A percentile compares a stretch with the other conserved stretches of the same genome.
These are phyloP conservation scores for Ptychobarbus kaznakovi DNA, from an alignment of 2,797 vertebrate species.

Conservation along the genomic window DNA sequence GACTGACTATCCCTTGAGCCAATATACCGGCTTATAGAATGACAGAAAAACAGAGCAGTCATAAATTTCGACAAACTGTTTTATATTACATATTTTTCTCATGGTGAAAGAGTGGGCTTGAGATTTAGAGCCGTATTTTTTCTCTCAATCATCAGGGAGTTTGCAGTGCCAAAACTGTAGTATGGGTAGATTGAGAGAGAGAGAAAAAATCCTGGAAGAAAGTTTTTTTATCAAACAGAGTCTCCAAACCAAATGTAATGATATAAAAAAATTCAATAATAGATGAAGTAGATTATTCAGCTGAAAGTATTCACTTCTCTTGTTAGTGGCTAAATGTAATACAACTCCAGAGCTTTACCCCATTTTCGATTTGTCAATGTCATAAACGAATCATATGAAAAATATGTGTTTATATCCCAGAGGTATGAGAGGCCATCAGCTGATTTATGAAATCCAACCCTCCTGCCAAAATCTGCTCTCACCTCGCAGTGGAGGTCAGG, in stretches of 20 bases:
- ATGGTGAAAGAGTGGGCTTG: constrained; percentile 1
- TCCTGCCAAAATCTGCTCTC: constrained; percentile 41
- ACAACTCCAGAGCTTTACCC: neutral
- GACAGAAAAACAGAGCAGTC: neutral
- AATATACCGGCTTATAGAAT: neutral
- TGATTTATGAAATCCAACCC: constrained; percentile 33
- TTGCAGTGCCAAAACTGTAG: neutral
- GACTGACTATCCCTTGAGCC: neutral
- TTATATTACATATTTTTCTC: constrained; percentile 19
- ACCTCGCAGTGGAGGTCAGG: constrained; percentile 33
- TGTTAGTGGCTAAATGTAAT: constrained; percentile 13
- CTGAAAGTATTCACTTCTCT: constrained; percentile 31
- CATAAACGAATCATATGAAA: constrained; percentile 8
- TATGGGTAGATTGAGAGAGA: neutral
- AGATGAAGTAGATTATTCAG: constrained; percentile 6
- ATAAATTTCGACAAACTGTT: neutral
- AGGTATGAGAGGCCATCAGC: constrained; percentile 29
- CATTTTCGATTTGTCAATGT: constrained; percentile 35
- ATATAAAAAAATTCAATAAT: neutral
- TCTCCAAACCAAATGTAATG: constrained; percentile 19
- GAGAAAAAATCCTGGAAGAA: neutral
- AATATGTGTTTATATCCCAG: constrained; percentile 36
- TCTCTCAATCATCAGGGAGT: constrained; percentile 20
- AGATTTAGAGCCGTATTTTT: constrained; percentile 11
- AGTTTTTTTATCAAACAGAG: neutral